Percentiles rank a stretch among this genome's conserved stretches.
These are phyloP conservation scores for Dioctria rufipes DNA, from an alignment of 2,888 invertebrate genomes.

Conservation along the genomic window DNA sequence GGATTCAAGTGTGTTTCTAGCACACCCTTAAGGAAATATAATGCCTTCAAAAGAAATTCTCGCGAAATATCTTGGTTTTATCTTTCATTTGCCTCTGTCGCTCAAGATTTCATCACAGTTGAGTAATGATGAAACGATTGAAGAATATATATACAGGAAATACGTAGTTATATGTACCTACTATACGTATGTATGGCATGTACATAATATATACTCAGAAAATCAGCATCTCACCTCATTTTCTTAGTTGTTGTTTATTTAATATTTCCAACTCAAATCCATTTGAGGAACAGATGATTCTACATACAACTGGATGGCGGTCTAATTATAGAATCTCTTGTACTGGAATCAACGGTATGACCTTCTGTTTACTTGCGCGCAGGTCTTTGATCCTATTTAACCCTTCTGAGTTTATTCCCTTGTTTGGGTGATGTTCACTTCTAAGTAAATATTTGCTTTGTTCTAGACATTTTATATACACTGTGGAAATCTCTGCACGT, in stretches of 20 bases:
- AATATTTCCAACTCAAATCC: slow-evolving; percentile 15
- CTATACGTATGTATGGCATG: too few species aligned
- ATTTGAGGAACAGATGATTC: slow-evolving; percentile 45
- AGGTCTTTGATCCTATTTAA: slow-evolving; percentile 46
- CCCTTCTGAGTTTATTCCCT: slow-evolving; percentile 6
- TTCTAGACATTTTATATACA: not conserved
- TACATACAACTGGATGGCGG: not conserved
- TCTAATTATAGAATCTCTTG: slow-evolving; percentile 49
- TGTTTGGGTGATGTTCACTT: slow-evolving; percentile 13
- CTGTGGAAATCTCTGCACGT: not conserved
- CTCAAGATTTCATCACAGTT: not conserved
- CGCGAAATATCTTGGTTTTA: not conserved
- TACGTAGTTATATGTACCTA: too few species aligned
- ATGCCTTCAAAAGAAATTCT: not conserved
- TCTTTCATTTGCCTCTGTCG: not conserved
- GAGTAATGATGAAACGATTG: not conserved
- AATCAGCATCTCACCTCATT: not conserved
- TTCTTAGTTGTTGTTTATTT: slow-evolving; percentile 26
- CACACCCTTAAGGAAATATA: too few species aligned
- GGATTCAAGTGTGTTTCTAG: too few species aligned
- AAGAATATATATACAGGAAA: too few species aligned
- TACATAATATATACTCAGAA: too few species aligned
- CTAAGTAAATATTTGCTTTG: slow-evolving; percentile 5
- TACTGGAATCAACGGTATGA: slow-evolving; percentile 30
- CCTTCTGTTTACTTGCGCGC: slow-evolving; percentile 40